These are phyloP conservation scores for Cyprinella venusta DNA, from an alignment of 2,797 vertebrate genomes.

Conservation along the genomic window DNA sequence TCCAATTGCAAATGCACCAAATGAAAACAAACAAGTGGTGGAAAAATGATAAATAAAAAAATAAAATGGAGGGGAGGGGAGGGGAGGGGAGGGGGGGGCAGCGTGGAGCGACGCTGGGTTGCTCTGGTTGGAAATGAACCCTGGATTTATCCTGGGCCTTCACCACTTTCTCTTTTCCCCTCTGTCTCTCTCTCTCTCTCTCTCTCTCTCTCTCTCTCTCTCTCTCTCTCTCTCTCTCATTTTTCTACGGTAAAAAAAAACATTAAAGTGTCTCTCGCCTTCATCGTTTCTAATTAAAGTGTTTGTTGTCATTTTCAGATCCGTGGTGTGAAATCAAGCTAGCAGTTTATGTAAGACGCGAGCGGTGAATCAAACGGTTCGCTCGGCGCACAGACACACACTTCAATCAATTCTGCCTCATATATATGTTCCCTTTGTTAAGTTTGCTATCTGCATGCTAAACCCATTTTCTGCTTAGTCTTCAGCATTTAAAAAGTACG, in stretches of 20 bases:
- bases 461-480: slow-evolving; percentile 97
- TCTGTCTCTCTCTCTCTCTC: slow-evolving; percentile 42
- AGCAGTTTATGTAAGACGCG: slow-evolving; percentile 86
- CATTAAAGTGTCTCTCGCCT: slow-evolving; percentile 80
- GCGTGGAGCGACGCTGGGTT: slow-evolving; percentile 65
- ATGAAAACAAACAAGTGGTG: slow-evolving; percentile 70
- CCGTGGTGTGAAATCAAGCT: slow-evolving; percentile 88
- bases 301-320: slow-evolving; percentile 85
- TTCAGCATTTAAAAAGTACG: slow-evolving; percentile 84
- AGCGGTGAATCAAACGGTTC: slow-evolving; percentile 87
- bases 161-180: slow-evolving; percentile 63
- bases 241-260: slow-evolving; percentile 74
- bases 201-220: slow-evolving; percentile 57
- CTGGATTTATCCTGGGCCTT: slow-evolving; percentile 78
- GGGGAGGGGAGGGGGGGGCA: slow-evolving; percentile 58
- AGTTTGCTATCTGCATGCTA: slow-evolving; percentile 85
- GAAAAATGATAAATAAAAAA: slow-evolving; percentile 72
- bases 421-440: slow-evolving; percentile 90
- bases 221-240: slow-evolving; percentile 57
- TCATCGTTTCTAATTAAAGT: slow-evolving; percentile 86
- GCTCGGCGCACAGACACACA: slow-evolving; percentile 80
- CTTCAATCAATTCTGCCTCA: slow-evolving; percentile 91
- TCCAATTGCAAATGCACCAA: slow-evolving; percentile 68
- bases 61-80: slow-evolving; percentile 72
- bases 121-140: slow-evolving; percentile 72